Evolutionary conservation across 2,113 vertebrate genomes (phyloP).

Genomic region (Trachemys scripta): DNA sequence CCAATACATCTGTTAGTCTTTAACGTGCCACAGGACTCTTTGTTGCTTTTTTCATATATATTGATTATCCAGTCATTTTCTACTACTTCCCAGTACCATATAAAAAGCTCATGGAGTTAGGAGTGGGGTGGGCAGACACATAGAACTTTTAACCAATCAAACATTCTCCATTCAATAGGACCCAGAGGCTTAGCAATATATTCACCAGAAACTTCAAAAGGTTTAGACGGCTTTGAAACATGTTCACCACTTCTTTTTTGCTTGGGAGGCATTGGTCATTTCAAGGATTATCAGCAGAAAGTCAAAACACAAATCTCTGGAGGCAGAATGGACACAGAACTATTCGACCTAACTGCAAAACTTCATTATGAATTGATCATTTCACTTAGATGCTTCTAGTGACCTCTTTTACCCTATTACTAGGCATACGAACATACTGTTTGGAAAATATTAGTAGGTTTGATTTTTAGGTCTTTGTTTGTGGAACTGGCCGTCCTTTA

Average conservation of each 20-base stretch:
- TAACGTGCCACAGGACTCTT: too few relatives aligned
- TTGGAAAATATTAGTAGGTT: not conserved
- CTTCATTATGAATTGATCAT: not conserved
- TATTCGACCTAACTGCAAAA: not conserved
- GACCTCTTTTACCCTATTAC: not conserved
- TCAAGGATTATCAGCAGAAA: rapidly evolving
- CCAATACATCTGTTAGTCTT: too few relatives aligned
- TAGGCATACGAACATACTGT: not conserved
- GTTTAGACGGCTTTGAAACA: not conserved
- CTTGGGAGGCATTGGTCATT: not conserved
- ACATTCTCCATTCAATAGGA: not conserved
- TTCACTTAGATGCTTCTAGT: not conserved
- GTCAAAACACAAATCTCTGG: not conserved
- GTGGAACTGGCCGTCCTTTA: not conserved
- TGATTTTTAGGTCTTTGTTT: not conserved
- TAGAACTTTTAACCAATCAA: not conserved
- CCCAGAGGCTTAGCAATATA: not conserved
- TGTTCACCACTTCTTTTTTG: not conserved
- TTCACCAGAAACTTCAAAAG: not conserved
- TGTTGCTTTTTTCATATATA: not conserved
- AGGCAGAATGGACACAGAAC: not conserved
- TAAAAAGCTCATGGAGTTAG: not conserved
- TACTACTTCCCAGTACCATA: not conserved
- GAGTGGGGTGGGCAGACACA: too few relatives aligned
- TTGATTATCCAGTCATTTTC: not conserved